These are phyloP conservation scores for Agrotis ipsilon DNA, from an alignment of 2,888 invertebrate genomes.

Conservation along the genomic window DNA sequence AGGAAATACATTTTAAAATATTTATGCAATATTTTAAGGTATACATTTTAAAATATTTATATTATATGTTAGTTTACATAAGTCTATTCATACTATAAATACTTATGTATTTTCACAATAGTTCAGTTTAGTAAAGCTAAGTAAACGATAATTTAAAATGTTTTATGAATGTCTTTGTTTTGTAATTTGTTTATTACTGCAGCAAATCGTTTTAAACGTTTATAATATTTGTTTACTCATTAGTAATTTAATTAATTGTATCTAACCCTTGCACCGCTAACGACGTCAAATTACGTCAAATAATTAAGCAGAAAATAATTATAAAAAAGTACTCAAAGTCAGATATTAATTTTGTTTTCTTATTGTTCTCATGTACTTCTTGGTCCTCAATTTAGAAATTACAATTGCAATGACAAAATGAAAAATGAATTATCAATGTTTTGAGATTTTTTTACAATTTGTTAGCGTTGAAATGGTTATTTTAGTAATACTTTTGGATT, in stretches of 20 bases:
- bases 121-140: too few species aligned
- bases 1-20: slow-evolving; percentile 42
- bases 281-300: not conserved
- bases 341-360: slow-evolving; percentile 56
- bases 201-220: slow-evolving; percentile 6
- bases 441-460: slow-evolving; percentile 58
- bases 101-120: not conserved
- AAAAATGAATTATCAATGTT: slow-evolving; percentile 50
- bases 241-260: slow-evolving; percentile 16
- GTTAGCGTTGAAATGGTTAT: slow-evolving; percentile 45
- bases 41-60: slow-evolving; percentile 42
- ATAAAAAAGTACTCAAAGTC: slow-evolving; percentile 57
- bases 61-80: slow-evolving; percentile 50
- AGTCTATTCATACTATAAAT: slow-evolving; percentile 33
- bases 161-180: slow-evolving; percentile 25
- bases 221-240: slow-evolving; percentile 3
- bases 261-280: slow-evolving; percentile 44
- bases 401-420: slow-evolving; percentile 57
- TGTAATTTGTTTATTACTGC: slow-evolving; percentile 50
- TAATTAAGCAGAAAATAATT: slow-evolving; percentile 25
- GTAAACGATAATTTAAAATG: too few species aligned
- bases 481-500: slow-evolving; percentile 56
- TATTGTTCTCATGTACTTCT: slow-evolving; percentile 57
- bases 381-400: slow-evolving; percentile 46
- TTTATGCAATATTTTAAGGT: slow-evolving; percentile 33